Percentiles rank a stretch among this genome's conserved stretches.
Conservation (phyloP, 1,140 invertebrate species). For the Acromyrmex charruanus region DNA sequence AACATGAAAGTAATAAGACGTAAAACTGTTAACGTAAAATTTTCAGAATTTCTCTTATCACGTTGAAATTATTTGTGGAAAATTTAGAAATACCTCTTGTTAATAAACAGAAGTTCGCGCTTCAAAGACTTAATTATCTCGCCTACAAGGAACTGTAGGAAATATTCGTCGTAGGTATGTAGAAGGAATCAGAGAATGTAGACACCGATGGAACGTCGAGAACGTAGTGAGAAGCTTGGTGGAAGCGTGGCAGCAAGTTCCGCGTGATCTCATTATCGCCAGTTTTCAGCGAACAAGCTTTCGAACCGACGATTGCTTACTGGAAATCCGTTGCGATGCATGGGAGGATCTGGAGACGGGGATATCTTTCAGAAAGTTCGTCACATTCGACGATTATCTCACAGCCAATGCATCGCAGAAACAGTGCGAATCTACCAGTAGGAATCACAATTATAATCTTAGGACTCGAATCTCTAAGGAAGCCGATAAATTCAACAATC, state of each 20-base stretch:
- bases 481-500: not conserved
- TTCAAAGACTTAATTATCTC: conserved; percentile 42
- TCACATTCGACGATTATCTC: conserved; percentile 81
- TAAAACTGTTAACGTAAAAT: not conserved
- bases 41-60: not conserved
- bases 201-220: conserved; percentile 69
- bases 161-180: conserved; percentile 60
- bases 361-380: conserved; percentile 77
- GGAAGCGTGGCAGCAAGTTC: conserved; percentile 76
- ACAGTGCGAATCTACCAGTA: not conserved
- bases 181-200: not conserved
- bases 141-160: not conserved
- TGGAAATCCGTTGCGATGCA: conserved; percentile 73
- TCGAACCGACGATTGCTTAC: conserved; percentile 75
- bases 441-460: conserved; percentile 20
- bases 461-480: not conserved
- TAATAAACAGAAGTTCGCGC: not conserved
- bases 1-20: not conserved
- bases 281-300: conserved; percentile 81
- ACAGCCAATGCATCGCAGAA: conserved; percentile 5
- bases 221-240: conserved; percentile 72
- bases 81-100: not conserved
- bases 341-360: conserved; percentile 73
- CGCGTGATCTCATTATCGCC: conserved; percentile 77
- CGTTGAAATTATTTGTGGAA: not conserved